Evolutionary conservation across 2,797 vertebrate genomes (phyloP).

Genomic region (Halcyon badia): DNA sequence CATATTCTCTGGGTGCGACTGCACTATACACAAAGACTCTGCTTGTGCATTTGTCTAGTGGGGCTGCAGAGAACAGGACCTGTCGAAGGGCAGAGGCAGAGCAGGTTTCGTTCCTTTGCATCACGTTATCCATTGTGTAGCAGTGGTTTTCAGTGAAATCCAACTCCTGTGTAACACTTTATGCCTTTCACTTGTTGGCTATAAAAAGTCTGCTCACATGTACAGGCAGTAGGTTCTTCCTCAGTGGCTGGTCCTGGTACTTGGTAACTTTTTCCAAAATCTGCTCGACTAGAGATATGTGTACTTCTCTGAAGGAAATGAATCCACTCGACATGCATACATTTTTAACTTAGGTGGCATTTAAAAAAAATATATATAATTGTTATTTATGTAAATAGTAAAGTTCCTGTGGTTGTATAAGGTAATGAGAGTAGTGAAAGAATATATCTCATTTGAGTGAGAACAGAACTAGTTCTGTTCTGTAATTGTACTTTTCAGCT

Average conservation of each 20-base stretch:
- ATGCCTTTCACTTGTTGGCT: neutral
- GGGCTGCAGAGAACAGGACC: neutral
- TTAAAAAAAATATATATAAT: neutral
- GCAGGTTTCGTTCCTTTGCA: neutral
- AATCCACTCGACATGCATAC: neutral
- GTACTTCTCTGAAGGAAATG: neutral
- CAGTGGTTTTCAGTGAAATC: neutral
- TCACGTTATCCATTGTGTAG: fast-evolving
- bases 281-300: neutral
- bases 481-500: too few species aligned
- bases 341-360: neutral
- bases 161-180: neutral
- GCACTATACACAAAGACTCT: fast-evolving
- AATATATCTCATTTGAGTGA: neutral
- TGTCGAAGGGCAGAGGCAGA: neutral
- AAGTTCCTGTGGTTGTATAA: neutral
- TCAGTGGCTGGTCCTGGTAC: neutral
- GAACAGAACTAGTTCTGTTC: too few species aligned
- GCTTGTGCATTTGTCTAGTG: neutral
- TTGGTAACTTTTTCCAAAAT: neutral
- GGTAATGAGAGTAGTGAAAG: neutral
- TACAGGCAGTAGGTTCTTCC: neutral
- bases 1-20: fast-evolving
- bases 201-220: neutral
- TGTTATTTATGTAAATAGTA: neutral